phyloP scores from a whole-genome alignment of 2,888 invertebrate species.

The Lasioglossum villosulum region DNA sequence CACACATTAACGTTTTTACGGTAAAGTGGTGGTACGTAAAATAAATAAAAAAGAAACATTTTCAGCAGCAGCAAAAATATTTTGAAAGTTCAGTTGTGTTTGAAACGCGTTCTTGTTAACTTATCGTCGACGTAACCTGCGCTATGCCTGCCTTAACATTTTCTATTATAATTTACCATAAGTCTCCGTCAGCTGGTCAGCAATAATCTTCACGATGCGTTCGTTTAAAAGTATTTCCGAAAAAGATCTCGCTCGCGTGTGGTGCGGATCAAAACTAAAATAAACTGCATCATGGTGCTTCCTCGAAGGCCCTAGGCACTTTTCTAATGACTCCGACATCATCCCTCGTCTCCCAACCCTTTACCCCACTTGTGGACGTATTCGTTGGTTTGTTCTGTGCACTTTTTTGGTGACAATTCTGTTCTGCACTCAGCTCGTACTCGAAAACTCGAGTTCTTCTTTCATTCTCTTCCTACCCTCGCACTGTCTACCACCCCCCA shows the following conservation, averaged over 20 bases:
- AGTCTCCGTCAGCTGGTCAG: background rate
- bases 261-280: background rate
- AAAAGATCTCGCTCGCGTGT: background rate
- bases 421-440: background rate
- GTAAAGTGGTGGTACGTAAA: too few species aligned
- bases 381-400: slow-evolving; percentile 9
- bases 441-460: background rate
- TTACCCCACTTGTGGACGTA: background rate
- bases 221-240: background rate
- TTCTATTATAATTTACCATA: background rate
- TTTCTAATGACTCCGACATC: slow-evolving; percentile 4
- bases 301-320: background rate
- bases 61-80: background rate
- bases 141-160: background rate
- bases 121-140: background rate
- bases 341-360: background rate
- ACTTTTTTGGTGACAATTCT: slow-evolving; percentile 6
- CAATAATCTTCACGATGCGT: background rate
- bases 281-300: slow-evolving; percentile 5
- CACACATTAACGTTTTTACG: background rate
- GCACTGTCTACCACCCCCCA: background rate
- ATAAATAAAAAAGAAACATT: too few species aligned
- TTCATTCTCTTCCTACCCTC: background rate
- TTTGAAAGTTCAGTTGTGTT: background rate
- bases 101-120: background rate